Conservation (phyloP, 2,797 vertebrate species). For the Acestrorhynchus altus region DNA sequence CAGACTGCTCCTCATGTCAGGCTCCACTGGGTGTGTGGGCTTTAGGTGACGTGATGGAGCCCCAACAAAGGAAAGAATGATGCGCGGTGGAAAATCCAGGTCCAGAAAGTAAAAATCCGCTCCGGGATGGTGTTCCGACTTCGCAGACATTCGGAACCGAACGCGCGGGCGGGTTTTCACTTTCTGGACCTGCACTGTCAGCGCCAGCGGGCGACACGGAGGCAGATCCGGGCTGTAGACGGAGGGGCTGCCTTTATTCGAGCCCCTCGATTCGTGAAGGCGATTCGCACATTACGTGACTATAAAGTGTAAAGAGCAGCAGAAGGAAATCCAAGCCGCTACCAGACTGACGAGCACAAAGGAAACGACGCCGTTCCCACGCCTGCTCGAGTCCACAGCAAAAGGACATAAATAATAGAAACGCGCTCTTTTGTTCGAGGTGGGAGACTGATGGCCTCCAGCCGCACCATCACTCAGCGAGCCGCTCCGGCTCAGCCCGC, state of each 20-base stretch:
- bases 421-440: constrained; percentile 37
- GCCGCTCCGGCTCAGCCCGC: neutral
- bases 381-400: constrained; percentile 12
- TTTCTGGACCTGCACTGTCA: no score
- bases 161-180: no score
- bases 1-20: neutral
- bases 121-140: no score
- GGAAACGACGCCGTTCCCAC: constrained; percentile 20
- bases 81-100: no score
- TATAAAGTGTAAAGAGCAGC: neutral
- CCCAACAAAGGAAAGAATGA: neutral
- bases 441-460: constrained; percentile 21
- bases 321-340: neutral
- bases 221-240: no score
- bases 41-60: neutral
- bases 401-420: constrained; percentile 38
- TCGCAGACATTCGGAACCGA: no score
- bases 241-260: neutral
- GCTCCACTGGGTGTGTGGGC: neutral
- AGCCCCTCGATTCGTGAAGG: neutral
- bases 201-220: no score
- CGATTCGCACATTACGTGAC: neutral
- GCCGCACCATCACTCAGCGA: neutral
- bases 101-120: no score
- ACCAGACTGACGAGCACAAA: neutral